Evolutionary conservation across 2,113 vertebrate species (phyloP), one percentile per base, ranked within the genome.

Genomic region (Asarcornis scutulata): DNA sequence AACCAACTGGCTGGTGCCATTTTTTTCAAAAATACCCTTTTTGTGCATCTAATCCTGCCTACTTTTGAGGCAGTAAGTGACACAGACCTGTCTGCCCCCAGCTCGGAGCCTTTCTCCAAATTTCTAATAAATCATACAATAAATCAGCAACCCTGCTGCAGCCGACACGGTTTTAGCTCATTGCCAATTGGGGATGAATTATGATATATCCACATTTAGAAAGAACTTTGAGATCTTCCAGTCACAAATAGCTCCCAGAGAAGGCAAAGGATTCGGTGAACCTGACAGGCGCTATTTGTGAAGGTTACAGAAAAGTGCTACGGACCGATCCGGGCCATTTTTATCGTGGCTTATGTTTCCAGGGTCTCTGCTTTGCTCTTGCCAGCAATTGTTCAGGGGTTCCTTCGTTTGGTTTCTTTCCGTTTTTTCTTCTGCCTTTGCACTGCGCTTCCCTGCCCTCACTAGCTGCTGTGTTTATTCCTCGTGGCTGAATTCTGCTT

Each of bases 171-270:
- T 67, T 91, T 84, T 15, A 91, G 83, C 93, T 86, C 48, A 1
- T 29, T 83, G 96, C 82, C 88, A 85, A 34, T 25, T 6, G 52
- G 68, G 62, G 58, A 71, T 94, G 94, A 95, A 21, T 68, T 46
- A 96, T 95, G 91, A 93, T 66, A 63, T 46, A 91, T n/a, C 96
- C 89, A 27, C 80, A 36, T 95, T 92, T 95, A 88, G 93, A 72
- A 93, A 93, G 94, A 81, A 93, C 92, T 95, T 73, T 63, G 89
- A 81, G 89, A 88, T 88, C 96, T 86, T 40, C 84, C 59, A 31
- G 60, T 77, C 79, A 84, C 91, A 58, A 95, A 88, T 53, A 83
- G 83, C 86, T 69, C 78, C 72, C 72, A 80, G 72, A 48, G 86
- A 82, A 66, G 48, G 76, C 56, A 76, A 50, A 76, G 89, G 62